phyloP scores from a whole-genome alignment of 2,888 invertebrate genomes.

The Caenorhabditis sp. region DNA sequence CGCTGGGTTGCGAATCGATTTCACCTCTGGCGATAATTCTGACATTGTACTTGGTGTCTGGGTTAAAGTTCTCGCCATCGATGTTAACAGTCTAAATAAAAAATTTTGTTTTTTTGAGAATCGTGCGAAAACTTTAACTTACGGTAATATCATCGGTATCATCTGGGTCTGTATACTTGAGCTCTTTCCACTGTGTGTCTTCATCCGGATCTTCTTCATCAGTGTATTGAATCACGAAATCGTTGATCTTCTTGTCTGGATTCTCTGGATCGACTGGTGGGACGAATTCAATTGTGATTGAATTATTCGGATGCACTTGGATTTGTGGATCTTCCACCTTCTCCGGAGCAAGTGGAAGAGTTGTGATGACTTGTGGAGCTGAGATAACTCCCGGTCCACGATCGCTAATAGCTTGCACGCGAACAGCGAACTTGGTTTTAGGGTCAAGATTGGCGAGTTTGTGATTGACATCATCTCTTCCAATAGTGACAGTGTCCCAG shows the following conservation, averaged over 20 bases:
- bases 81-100: slow-evolving; percentile 49
- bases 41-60: slow-evolving; percentile 66
- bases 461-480: slow-evolving; percentile 56
- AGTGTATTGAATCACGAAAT: slow-evolving; percentile 67
- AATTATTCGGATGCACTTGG: slow-evolving; percentile 66
- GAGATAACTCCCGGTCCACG: slow-evolving; percentile 68
- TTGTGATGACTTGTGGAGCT: slow-evolving; percentile 59
- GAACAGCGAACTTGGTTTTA: slow-evolving; percentile 64
- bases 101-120: not conserved
- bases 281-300: slow-evolving; percentile 60
- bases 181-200: slow-evolving; percentile 68
- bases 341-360: slow-evolving; percentile 59
- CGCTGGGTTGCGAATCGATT: slow-evolving; percentile 63
- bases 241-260: slow-evolving; percentile 58
- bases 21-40: slow-evolving; percentile 67
- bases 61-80: slow-evolving; percentile 70
- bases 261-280: slow-evolving; percentile 66
- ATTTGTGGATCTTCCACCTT: slow-evolving; percentile 38
- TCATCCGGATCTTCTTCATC: slow-evolving; percentile 65
- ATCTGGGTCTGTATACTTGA: slow-evolving; percentile 61
- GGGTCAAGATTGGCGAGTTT: slow-evolving; percentile 61
- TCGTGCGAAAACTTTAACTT: not conserved
- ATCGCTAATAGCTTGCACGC: slow-evolving; percentile 68
- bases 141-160: slow-evolving; percentile 49
- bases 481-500: slow-evolving; percentile 62